Percentiles rank a stretch among this genome's conserved stretches.
These are phyloP conservation scores for Patella ulyssiponensis DNA, from an alignment of 2,888 invertebrate genomes.

Conservation along the genomic window DNA sequence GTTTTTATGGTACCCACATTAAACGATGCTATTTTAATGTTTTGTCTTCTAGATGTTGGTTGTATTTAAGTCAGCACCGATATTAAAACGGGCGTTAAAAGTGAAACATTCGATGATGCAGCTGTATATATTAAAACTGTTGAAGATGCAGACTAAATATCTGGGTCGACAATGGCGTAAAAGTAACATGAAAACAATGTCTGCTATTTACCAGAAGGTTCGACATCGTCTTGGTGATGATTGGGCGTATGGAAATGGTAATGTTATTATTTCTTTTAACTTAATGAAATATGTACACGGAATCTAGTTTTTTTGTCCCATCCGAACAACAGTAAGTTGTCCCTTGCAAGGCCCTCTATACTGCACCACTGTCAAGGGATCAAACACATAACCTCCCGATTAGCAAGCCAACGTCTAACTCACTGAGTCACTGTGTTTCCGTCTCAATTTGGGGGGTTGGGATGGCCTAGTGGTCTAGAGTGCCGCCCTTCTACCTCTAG, in stretches of 20 bases:
- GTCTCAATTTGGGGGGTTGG: no score
- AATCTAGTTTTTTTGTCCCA: no score
- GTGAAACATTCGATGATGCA: constrained; percentile 92
- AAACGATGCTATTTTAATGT: neutral
- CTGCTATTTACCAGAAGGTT: constrained; percentile 96
- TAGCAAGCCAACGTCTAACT: no score
- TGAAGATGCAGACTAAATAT: constrained; percentile 99
- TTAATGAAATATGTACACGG: no score
- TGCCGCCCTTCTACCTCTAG: no score
- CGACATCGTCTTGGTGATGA: constrained; percentile 97
- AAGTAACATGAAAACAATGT: constrained; percentile 99
- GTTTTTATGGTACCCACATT: neutral
- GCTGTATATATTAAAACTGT: constrained; percentile 94
- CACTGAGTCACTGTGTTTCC: no score
- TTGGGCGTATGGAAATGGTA: constrained; percentile 98
- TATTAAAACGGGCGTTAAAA: constrained; percentile 94
- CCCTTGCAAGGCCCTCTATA: no score
- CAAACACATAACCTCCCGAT: no score
- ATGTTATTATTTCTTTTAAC: constrained; percentile 22
- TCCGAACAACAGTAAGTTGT: no score
- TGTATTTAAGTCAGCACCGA: constrained; percentile 99
- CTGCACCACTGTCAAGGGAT: no score
- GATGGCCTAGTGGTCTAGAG: no score
- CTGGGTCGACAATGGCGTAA: constrained; percentile 99
- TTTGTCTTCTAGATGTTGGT: constrained; percentile 84